Conservation (phyloP, 2,113 vertebrate species). For the Clinocottus analis region DNA sequence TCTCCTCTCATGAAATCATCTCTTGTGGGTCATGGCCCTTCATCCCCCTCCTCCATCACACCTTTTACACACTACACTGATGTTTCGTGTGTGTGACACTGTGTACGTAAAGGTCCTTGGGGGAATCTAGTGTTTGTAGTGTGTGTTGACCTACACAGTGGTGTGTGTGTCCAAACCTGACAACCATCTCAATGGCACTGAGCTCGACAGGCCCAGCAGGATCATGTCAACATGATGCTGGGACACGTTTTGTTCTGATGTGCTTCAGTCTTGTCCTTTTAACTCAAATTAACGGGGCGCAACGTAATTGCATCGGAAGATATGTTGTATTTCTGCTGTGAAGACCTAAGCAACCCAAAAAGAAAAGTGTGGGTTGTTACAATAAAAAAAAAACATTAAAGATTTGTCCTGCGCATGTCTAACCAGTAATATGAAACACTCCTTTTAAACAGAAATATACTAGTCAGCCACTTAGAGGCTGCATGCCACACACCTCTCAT, state of each 20-base stretch:
- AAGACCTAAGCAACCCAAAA: background rate
- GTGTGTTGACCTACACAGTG: slow-evolving; percentile 78
- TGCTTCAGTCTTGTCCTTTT: slow-evolving; percentile 26
- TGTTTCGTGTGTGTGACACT: slow-evolving; percentile 70
- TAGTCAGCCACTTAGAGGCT: slow-evolving; percentile 14
- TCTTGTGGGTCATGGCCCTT: slow-evolving; percentile 57
- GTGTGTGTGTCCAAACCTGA: slow-evolving; percentile 72
- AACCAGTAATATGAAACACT: background rate
- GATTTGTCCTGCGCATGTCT: background rate
- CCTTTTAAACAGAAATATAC: background rate
- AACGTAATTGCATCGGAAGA: slow-evolving; percentile 4
- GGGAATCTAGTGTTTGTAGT: slow-evolving; percentile 77
- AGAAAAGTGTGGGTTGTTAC: background rate
- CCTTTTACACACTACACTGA: slow-evolving; percentile 59
- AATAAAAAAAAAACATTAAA: background rate
- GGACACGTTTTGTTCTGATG: slow-evolving; percentile 39
- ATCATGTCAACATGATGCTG: slow-evolving; percentile 62
- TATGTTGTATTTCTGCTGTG: background rate
- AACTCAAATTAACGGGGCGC: slow-evolving; percentile 20
- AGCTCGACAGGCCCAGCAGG: slow-evolving; percentile 70
- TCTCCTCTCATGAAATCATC: slow-evolving; percentile 64
- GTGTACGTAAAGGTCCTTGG: slow-evolving; percentile 79
- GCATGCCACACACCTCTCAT: background rate
- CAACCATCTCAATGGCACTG: slow-evolving; percentile 67
- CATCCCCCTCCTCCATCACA: slow-evolving; percentile 50